Evolutionary conservation across 2,797 vertebrate species (phyloP), one percentile per base, ranked within the genome.

Genomic region (Crocidura indochinensis): DNA sequence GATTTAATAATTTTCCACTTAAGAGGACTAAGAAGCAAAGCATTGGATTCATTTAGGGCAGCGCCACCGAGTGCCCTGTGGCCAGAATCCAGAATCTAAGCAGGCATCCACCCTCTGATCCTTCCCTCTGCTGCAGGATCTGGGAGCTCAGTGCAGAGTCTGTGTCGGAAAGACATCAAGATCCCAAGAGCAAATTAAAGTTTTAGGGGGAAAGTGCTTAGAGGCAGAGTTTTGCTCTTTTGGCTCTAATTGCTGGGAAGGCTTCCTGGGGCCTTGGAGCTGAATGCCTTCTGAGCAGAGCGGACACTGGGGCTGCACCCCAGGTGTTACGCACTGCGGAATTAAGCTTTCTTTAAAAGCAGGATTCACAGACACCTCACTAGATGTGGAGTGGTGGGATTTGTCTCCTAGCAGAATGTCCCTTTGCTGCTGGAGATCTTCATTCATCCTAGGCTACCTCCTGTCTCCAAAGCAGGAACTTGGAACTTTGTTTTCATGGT

Each of bases 1-100:
- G 74, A 90, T 90, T 81, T 68, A 38, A 83, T 87, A 91, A 93
- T 81, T 90, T 95, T 93, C 94, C 56, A 15, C 19, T 56, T 15
- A 56, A 69, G 89, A 95, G 88, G 95, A 74, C 95, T 94, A 94
- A 96, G 90, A 90, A 90, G 72, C 96, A 76, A 96, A 93, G 94
- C 89, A 90, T 83, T 86, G 87, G 86, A 82, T 86, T 90, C 6
- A 91, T 75, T 88, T 74, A 91, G 84, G 93, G 87, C 82, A 85
- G 74, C 92, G 75, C 49, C 91, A 82, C 92, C 68, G 85, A 95
- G 95, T 91, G 93, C 74, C 72, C 89, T 96, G 92, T 53, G 68
- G 91, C 87, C 94, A 95, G 94, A 96, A 96, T 90, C 46, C 94
- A 88, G 65, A 10, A 62, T 26, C 27, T 24, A 8, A 26, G 75